Evolutionary conservation across 2,797 vertebrate species (phyloP).

Genomic region (Discoglossus pictus): DNA sequence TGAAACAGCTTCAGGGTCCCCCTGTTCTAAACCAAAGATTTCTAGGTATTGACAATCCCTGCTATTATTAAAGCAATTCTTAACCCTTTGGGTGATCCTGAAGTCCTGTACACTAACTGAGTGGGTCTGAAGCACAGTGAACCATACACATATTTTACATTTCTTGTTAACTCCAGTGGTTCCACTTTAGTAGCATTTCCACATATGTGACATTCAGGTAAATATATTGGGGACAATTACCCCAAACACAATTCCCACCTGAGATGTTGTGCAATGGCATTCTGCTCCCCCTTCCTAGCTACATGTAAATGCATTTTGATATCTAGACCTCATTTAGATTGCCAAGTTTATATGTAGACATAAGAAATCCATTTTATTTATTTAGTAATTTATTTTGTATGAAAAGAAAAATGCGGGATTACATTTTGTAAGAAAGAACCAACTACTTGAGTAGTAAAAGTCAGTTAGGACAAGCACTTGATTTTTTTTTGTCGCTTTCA

Average conservation of each 20-base stretch:
- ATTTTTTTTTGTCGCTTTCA: too few relatives aligned
- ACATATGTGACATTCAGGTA: background rate
- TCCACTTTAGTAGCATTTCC: background rate
- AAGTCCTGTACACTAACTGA: constrained; percentile 24
- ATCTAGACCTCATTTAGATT: background rate
- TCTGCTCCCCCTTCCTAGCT: too few relatives aligned
- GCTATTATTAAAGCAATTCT: constrained; percentile 62
- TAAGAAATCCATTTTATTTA: background rate
- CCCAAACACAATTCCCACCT: background rate
- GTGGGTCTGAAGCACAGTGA: background rate
- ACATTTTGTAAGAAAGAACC: too few relatives aligned
- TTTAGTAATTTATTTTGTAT: constrained; percentile 6
- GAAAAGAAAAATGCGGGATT: background rate
- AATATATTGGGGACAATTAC: background rate
- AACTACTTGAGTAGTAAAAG: too few relatives aligned
- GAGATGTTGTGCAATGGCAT: too few relatives aligned
- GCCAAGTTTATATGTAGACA: too few relatives aligned
- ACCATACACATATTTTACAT: background rate
- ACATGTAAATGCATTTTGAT: background rate
- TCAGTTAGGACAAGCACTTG: too few relatives aligned
- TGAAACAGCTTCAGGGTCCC: constrained; percentile 56
- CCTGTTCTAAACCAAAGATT: constrained; percentile 64
- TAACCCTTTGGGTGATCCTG: constrained; percentile 29
- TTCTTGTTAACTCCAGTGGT: background rate
- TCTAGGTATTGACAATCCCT: constrained; percentile 63